phyloP scores from a whole-genome alignment of 1,140 invertebrate species.

The Sarcophaga bullata region DNA sequence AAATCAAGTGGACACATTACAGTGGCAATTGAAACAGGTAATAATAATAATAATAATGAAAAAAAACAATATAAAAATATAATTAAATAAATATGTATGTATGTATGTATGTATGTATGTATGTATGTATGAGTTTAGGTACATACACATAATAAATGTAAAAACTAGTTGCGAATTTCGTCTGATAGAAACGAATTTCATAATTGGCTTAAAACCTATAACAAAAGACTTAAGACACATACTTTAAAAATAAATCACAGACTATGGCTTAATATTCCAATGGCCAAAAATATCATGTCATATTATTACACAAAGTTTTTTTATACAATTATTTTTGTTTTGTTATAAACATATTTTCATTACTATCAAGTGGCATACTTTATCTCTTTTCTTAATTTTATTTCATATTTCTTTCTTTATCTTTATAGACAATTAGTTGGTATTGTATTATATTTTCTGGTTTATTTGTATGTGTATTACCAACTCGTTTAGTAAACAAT shows the following conservation, averaged over 20 bases:
- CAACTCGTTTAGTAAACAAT: no score
- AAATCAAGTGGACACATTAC: conserved; percentile 79
- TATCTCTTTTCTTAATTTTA: background rate
- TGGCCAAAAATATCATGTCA: no score
- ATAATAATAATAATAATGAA: background rate
- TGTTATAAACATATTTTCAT: no score
- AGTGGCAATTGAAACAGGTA: conserved; percentile 86
- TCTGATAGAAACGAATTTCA: no score
- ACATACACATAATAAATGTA: background rate
- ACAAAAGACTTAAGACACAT: conserved; percentile 31
- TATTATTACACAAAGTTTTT: no score
- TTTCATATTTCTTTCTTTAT: background rate
- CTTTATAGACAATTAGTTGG: background rate
- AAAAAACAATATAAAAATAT: background rate
- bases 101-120: no score
- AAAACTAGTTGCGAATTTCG: background rate
- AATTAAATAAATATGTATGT: background rate
- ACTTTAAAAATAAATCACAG: conserved; percentile 7
- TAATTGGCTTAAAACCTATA: background rate
- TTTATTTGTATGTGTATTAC: no score
- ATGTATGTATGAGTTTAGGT: background rate
- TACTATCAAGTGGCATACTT: background rate
- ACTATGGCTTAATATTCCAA: background rate
- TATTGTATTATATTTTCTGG: no score
- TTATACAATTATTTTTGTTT: no score